Conservation (phyloP, 1,140 invertebrate species). For the Cotesia typhae region DNA sequence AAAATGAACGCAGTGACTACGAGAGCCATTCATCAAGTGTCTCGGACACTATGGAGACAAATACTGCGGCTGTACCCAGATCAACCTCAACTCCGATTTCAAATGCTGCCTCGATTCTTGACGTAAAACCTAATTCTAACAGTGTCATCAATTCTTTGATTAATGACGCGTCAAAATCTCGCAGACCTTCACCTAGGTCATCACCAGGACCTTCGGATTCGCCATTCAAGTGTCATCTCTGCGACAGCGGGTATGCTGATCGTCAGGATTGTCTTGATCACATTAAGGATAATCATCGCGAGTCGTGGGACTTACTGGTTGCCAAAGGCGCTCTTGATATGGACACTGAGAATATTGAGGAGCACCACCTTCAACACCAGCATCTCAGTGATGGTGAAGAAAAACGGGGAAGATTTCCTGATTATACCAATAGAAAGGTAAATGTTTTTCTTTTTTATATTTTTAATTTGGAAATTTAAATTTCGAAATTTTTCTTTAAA, state of each 20-base stretch:
- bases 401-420: slow-evolving; percentile 77
- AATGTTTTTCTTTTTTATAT: slow-evolving; percentile 36
- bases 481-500: too few relatives aligned
- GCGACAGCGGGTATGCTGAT: slow-evolving; percentile 84
- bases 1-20: slow-evolving; percentile 60
- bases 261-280: slow-evolving; percentile 84
- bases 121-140: slow-evolving; percentile 3
- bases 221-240: slow-evolving; percentile 92
- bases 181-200: slow-evolving; percentile 45
- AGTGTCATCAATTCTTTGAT: slow-evolving; percentile 28
- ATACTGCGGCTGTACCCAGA: not conserved
- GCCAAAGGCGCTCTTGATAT: slow-evolving; percentile 82
- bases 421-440: slow-evolving; percentile 88
- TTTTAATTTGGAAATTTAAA: not conserved
- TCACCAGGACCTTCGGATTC: slow-evolving; percentile 67
- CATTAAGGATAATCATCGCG: slow-evolving; percentile 75
- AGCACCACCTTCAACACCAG: slow-evolving; percentile 48
- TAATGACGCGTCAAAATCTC: slow-evolving; percentile 42
- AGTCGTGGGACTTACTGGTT: slow-evolving; percentile 79
- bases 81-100: not conserved
- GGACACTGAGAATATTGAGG: slow-evolving; percentile 63
- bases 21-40: slow-evolving; percentile 62
- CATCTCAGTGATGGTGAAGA: slow-evolving; percentile 66
- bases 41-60: slow-evolving; percentile 51
- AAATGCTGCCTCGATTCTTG: not conserved